A percentile compares a stretch with the other conserved stretches of the same genome.
phyloP scores from a whole-genome alignment of 2,888 invertebrate genomes.

The Abrostola tripartita region DNA sequence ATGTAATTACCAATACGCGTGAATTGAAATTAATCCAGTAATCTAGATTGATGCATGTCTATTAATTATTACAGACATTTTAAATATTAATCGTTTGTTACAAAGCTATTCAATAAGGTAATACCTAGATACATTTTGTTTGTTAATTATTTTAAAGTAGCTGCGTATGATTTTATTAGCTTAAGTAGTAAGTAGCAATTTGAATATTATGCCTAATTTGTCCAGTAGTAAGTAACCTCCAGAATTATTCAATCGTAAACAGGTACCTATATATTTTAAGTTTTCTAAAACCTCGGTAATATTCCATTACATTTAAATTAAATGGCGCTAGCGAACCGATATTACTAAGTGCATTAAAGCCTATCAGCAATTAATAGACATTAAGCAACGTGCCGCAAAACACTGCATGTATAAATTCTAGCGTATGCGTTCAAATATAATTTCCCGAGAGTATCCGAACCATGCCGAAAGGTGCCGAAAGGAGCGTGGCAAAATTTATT shows the following conservation, averaged over 20 bases:
- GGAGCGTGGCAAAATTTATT: conserved; percentile 41
- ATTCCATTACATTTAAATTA: conserved; percentile 3
- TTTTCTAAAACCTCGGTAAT: background rate
- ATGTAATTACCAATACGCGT: conserved; percentile 5
- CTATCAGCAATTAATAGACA: conserved; percentile 26
- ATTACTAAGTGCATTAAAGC: conserved; percentile 19
- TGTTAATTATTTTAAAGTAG: background rate
- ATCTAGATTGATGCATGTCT: conserved; percentile 18
- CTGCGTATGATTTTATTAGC: no score
- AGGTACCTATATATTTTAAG: background rate
- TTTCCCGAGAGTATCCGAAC: conserved; percentile 7
- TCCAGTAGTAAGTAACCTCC: no score
- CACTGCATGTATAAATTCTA: conserved; percentile 25
- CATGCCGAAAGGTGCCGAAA: conserved; percentile 25
- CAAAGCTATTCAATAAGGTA: background rate
- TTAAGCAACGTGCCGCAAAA: conserved; percentile 13
- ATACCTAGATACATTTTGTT: background rate
- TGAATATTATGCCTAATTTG: no score
- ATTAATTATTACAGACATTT: conserved; percentile 20
- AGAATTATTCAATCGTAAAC: no score
- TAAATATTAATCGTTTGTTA: background rate
- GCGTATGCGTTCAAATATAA: conserved; percentile 33
- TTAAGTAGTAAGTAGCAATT: no score
- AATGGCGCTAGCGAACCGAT: background rate
- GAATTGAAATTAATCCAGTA: conserved; percentile 17